Evolutionary conservation across 2,113 vertebrate genomes (phyloP), one percentile per base, ranked within the genome.

Genomic region (Pheucticus melanocephalus): DNA sequence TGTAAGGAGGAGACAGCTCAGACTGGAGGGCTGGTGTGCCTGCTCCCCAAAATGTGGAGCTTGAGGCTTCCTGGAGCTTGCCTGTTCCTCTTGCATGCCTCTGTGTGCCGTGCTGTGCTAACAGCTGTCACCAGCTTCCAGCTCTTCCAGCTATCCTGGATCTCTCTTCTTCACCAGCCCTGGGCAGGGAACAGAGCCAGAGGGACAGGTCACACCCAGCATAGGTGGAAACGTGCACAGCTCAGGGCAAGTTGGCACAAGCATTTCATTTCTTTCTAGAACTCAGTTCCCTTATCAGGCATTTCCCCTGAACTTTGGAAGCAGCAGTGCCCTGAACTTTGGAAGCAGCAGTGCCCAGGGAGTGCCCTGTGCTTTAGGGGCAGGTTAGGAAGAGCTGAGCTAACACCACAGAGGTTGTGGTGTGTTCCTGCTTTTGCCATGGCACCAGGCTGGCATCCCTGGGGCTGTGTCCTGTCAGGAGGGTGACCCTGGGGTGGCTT

Each of bases 31-130:
- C 56, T 71, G 56, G 51, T 25, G 59, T 69, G 40, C 24, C 40
- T 72, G 77, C 77, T 84, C 47, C 53, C 57, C 10, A 2, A 75
- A 84, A 47, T 0, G 0, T 39, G 37, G 80, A 72, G 63, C 44
- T n/a, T 0, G 3, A 63, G 82, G 63, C 63, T 90, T 90, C 72
- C 53, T 4, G 0, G 73, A 42, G 71, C 81, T 92, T 94, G 79
- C 82, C 79, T 85, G 59, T 59, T 91, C 76, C 64, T 92, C 71
- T 90, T 90, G 92, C 95, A 96, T 96, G 94, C 40, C 79, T 83
- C 64, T 73, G 87, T 85, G 94, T 95, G 95, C 83, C 5, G 22
- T 97, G 92, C 94, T 79, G 89, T 93, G 87, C 92, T 95, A 94
- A 95, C 88, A 85, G 91, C 91, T 69, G n/a, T 85, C 78, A 66